Percentiles rank a stretch among this genome's conserved stretches.
These are phyloP conservation scores for Malthinus flaveolus DNA, from an alignment of 2,888 invertebrate genomes.

Conservation along the genomic window DNA sequence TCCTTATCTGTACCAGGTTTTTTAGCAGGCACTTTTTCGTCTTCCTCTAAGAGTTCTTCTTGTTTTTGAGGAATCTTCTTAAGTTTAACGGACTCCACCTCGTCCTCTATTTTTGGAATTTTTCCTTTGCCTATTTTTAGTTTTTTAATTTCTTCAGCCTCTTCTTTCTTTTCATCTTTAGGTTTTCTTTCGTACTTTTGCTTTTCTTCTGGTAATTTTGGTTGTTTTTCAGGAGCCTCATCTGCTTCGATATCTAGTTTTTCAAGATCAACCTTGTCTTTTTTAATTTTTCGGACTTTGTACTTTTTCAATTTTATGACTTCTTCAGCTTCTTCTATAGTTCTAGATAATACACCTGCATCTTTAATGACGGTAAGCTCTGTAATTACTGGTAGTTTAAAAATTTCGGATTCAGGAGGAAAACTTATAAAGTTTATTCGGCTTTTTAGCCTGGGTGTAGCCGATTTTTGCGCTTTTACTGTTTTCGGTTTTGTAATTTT, in stretches of 20 bases:
- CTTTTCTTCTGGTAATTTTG: constrained; percentile 52
- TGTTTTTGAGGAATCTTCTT: constrained; percentile 52
- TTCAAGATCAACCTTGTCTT: constrained; percentile 52
- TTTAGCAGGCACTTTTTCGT: constrained; percentile 32
- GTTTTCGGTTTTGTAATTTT: constrained; percentile 48
- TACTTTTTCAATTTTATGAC: constrained; percentile 52
- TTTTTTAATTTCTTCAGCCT: constrained; percentile 46
- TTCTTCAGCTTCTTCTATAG: constrained; percentile 56
- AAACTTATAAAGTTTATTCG: constrained; percentile 62
- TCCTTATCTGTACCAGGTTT: constrained; percentile 40
- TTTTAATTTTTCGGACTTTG: constrained; percentile 51
- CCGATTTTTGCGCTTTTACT: constrained; percentile 51
- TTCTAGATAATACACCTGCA: constrained; percentile 56
- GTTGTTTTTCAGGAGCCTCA: constrained; percentile 48
- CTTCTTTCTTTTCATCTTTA: constrained; percentile 31
- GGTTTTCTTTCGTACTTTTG: constrained; percentile 43
- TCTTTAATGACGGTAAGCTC: constrained; percentile 47
- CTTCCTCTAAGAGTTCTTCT: constrained; percentile 42
- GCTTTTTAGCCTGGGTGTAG: constrained; percentile 72
- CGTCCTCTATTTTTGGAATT: constrained; percentile 47
- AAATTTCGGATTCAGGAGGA: constrained; percentile 47
- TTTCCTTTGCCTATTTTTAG: constrained; percentile 55
- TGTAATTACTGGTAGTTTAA: constrained; percentile 45
- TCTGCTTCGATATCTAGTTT: constrained; percentile 53
- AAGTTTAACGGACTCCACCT: constrained; percentile 44